Evolutionary conservation across 2,113 vertebrate genomes (phyloP).

Genomic region (Stigmatopora nigra): DNA sequence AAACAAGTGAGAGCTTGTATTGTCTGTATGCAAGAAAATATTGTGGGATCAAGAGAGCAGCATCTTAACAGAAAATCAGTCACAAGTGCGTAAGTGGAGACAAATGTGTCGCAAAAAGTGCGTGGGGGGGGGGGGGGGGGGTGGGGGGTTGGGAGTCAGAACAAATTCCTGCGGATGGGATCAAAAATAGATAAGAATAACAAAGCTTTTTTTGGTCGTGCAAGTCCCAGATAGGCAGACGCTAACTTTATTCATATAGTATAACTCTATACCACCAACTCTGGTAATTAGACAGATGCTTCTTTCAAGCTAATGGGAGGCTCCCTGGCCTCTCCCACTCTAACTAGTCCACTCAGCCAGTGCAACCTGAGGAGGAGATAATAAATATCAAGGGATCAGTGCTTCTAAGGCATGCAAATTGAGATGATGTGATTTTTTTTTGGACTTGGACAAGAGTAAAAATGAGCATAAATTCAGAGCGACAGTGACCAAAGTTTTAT

Average conservation of each 20-base stretch:
- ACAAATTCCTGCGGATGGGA: constrained; percentile 36
- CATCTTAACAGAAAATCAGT: constrained; percentile 38
- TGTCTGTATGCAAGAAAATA: constrained; percentile 29
- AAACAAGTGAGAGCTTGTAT: not conserved
- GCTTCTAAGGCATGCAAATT: constrained; percentile 33
- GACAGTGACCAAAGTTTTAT: not conserved
- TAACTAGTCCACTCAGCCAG: constrained; percentile 18
- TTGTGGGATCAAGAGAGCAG: constrained; percentile 36
- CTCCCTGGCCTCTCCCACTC: constrained; percentile 21
- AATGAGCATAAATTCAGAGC: constrained; percentile 44
- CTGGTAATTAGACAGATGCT: constrained; percentile 51
- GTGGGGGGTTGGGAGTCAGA: constrained; percentile 7
- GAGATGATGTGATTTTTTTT: constrained; percentile 38
- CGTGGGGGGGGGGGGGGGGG: constrained; percentile 15
- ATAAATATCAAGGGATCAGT: constrained; percentile 42
- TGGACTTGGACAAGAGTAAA: constrained; percentile 24
- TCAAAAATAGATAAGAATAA: constrained; percentile 48
- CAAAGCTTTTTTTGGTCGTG: constrained; percentile 25
- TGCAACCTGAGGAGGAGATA: constrained; percentile 29
- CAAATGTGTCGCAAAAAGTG: constrained; percentile 19
- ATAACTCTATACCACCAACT: constrained; percentile 38
- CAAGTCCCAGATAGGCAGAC: constrained; percentile 33
- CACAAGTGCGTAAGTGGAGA: constrained; percentile 27
- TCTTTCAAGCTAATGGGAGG: constrained; percentile 39
- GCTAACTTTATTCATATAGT: constrained; percentile 44